A percentile compares a stretch with the other conserved stretches of the same genome.
phyloP scores from a whole-genome alignment of 2,113 vertebrate species.

The Melierax canorus region DNA sequence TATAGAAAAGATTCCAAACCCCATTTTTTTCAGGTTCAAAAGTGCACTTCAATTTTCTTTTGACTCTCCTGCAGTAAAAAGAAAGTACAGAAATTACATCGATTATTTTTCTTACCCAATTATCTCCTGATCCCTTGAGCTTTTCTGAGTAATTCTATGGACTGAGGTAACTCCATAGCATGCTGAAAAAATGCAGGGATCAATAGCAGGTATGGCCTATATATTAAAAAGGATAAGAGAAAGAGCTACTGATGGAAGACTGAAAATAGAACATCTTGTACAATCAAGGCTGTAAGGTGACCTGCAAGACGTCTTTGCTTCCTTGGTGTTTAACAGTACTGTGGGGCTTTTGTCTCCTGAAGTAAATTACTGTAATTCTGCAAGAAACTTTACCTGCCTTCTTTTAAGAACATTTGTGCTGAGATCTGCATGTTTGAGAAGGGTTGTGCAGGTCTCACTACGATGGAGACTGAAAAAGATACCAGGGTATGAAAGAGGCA shows the following conservation, averaged over 20 bases:
- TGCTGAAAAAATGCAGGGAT: conserved; percentile 9
- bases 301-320: not conserved
- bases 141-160: conserved; percentile 37
- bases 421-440: not conserved
- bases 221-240: conserved; percentile 11
- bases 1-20: not conserved
- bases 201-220: conserved; percentile 41
- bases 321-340: not conserved
- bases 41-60: conserved; percentile 23
- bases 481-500: not conserved
- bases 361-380: not conserved
- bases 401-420: not conserved
- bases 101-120: conserved; percentile 52
- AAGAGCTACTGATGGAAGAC: not conserved
- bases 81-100: conserved; percentile 23
- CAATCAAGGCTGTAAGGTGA: not conserved
- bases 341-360: not conserved
- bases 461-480: not conserved
- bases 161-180: not conserved
- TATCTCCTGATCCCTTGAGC: conserved; percentile 40
- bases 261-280: conserved; percentile 33
- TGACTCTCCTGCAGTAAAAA: conserved; percentile 10
- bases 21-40: not conserved
- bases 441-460: not conserved
- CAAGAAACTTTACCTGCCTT: not conserved